Base-by-base conservation (phyloP, 2,888 invertebrate species). In the Drosophila setosimentum region DNA sequence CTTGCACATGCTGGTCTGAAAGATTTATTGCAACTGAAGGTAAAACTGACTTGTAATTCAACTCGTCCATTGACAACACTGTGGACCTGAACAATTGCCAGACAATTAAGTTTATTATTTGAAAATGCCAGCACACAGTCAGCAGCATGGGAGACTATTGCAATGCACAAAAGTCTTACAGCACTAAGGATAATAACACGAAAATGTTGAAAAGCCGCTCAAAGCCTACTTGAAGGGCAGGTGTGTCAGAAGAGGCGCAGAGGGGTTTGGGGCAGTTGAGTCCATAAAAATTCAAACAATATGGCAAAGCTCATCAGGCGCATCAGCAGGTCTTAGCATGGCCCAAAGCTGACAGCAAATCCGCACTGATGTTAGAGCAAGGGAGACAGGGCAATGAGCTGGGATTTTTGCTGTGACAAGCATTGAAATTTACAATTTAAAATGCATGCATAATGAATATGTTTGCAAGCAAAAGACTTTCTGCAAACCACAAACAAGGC, bases 391-490 rank as follows among this genome's bases (percentile, higher is more conserved):
- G 11, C 21, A 35, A 30, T 21, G 24, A 27, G 49, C 11, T n/a
- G 51, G 32, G 13, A 11, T 27, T 24, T 32, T 13, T 62, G 53
- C 58, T 53, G 51, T 69, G 45, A 69, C 62, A 67, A 74, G 75
- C 69, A 84, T 71, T 77, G 73, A 83, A 87, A 89, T 87, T 86
- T 83, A 84, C 84, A 87, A 87, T 87, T 87, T 87, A 80, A 84
- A 82, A 77, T 84, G 81, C 87, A 87, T 87, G 83, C 82, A 88
- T 88, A 88, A 87, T 87, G 68, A 81, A 87, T 87, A 73, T 80
- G 80, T 78, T 87, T 82, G 86, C 80, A 73, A 74, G 69, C 79
- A 71, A 86, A 83, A 84, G 89, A 68, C 89, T 74, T 83, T 73
- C 68, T 51, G 55, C 57, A 70, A 57, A 64, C 65, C 72, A 68